These are phyloP conservation scores for Drosophila yakuba DNA, from an alignment of 1,140 invertebrate species.

Conservation along the genomic window DNA sequence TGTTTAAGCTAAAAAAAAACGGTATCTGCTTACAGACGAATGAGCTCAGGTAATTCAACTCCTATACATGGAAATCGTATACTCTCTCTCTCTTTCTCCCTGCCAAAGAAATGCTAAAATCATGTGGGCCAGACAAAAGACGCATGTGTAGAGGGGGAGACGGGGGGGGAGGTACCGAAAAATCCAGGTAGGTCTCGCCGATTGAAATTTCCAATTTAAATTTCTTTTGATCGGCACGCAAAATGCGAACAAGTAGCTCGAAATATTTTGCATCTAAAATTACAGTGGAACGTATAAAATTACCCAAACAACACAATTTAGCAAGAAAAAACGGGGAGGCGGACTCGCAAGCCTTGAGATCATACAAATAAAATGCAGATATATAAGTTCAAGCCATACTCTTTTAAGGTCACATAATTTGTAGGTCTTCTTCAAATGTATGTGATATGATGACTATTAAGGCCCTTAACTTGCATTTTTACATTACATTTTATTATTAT, in stretches of 20 bases:
- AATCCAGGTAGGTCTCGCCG: slow-evolving; percentile 63
- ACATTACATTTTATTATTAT: neutral
- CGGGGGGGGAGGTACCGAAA: neutral
- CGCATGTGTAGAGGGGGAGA: slow-evolving; percentile 1
- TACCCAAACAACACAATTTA: slow-evolving; percentile 41
- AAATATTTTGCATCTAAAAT: slow-evolving; percentile 68
- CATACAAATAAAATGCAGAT: neutral
- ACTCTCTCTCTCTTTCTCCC: slow-evolving; percentile 37
- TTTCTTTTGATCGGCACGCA: slow-evolving; percentile 55
- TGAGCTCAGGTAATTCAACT: slow-evolving; percentile 73
- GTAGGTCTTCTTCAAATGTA: neutral
- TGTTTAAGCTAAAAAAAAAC: slow-evolving; percentile 48
- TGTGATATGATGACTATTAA: neutral
- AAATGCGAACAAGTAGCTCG: slow-evolving; percentile 58
- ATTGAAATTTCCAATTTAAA: slow-evolving; percentile 67
- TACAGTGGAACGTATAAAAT: slow-evolving; percentile 67
- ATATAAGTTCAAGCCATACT: neutral
- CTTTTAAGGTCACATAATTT: neutral
- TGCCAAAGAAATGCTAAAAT: slow-evolving; percentile 39
- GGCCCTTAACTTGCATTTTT: neutral
- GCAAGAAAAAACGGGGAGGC: slow-evolving; percentile 13
- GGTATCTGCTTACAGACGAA: slow-evolving; percentile 78
- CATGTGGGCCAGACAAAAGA: slow-evolving; percentile 66
- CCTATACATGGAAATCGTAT: slow-evolving; percentile 70
- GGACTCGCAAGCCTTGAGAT: neutral